These are phyloP conservation scores for Lumbricus terrestris DNA, from an alignment of 2,888 invertebrate genomes.

Conservation along the genomic window DNA sequence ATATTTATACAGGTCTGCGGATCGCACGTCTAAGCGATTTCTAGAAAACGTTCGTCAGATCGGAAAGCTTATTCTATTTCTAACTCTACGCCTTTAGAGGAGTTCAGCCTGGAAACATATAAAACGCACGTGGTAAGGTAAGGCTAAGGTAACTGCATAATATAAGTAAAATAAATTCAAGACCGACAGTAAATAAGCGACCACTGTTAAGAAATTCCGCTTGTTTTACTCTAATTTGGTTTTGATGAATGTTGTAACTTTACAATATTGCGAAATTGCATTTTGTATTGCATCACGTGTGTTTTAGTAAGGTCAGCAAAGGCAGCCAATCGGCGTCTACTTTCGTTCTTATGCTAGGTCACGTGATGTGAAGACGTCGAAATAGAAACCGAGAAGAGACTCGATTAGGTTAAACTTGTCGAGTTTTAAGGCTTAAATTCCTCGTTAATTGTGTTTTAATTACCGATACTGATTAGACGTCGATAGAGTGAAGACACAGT, in stretches of 20 bases:
- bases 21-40: neutral
- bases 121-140: neutral
- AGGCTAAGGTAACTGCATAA: neutral
- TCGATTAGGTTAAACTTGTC: neutral
- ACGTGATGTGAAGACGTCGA: neutral
- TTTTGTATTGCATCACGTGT: neutral
- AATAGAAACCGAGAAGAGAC: slow-evolving; percentile 17
- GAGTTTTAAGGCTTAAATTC: neutral
- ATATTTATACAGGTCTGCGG: too few relatives aligned
- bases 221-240: neutral
- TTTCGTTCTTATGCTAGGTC: slow-evolving; percentile 11
- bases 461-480: neutral
- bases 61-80: neutral
- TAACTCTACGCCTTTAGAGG: neutral
- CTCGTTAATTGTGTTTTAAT: neutral
- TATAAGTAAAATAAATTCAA: neutral
- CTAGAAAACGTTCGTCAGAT: neutral
- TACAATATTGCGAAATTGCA: neutral
- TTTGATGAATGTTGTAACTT: neutral
- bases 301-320: neutral
- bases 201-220: neutral
- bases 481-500: neutral
- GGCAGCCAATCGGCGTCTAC: neutral
- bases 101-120: neutral
- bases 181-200: neutral